Conservation (phyloP, 2,888 invertebrate genomes). For the Adela reaumurella region DNA sequence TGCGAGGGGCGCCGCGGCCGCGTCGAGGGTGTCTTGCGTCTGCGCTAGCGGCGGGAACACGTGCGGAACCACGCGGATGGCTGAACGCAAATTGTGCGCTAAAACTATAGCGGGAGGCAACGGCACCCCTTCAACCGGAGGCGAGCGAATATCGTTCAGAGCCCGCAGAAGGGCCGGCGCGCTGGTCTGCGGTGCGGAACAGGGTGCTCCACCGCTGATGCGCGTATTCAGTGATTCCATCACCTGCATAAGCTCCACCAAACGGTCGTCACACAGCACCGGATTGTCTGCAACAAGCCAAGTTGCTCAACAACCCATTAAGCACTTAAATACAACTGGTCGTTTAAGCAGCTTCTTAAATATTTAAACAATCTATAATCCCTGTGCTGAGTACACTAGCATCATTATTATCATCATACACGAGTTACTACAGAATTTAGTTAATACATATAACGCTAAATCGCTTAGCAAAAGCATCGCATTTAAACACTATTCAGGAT, state of each 20-base stretch:
- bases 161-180: constrained; percentile 33
- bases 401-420: too few species aligned
- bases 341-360: too few species aligned
- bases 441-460: too few species aligned
- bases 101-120: constrained; percentile 27
- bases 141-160: constrained; percentile 30
- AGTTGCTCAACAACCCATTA: neutral
- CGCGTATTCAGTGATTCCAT: constrained; percentile 71
- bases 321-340: too few species aligned
- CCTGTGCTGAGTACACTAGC: too few species aligned
- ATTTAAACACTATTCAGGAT: too few species aligned
- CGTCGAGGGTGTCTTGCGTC: too few species aligned
- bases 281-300: constrained; percentile 67
- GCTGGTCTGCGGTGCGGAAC: constrained; percentile 32
- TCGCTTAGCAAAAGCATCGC: too few species aligned
- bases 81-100: constrained; percentile 21
- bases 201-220: constrained; percentile 64
- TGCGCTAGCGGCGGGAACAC: constrained; percentile 31
- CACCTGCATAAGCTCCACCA: constrained; percentile 66
- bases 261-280: constrained; percentile 69
- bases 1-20: constrained; percentile 37
- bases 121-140: constrained; percentile 19
- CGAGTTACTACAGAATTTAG: neutral
- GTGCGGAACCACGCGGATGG: constrained; percentile 19
- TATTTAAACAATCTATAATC: too few species aligned